phyloP scores from a whole-genome alignment of 1,140 invertebrate genomes.

The Listronotus oregonensis region DNA sequence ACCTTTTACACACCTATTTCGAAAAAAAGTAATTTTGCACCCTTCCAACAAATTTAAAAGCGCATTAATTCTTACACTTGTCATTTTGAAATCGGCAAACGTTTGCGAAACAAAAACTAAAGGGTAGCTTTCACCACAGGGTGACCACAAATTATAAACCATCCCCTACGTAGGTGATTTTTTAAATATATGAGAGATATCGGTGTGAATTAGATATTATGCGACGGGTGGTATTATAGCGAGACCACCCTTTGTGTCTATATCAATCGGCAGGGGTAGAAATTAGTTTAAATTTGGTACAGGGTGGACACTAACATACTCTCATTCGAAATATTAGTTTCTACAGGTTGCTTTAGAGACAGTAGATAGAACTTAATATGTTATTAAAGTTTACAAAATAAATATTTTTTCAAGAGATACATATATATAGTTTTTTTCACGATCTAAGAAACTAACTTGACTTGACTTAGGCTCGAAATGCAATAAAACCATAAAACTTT shows the following conservation, averaged over 20 bases:
- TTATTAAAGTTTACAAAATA: no score
- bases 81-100: conserved; percentile 13
- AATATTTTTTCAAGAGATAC: no score
- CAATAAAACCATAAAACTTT: no score
- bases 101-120: conserved; percentile 15
- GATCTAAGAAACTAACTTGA: no score
- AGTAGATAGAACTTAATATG: no score
- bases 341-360: no score
- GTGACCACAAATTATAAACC: conserved; percentile 28
- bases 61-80: conserved; percentile 24
- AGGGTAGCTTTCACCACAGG: conserved; percentile 21
- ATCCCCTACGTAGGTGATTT: conserved; percentile 18
- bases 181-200: conserved; percentile 25
- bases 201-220: conserved; percentile 22
- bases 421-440: no score
- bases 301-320: no score
- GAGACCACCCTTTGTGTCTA: conserved; percentile 28
- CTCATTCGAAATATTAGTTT: no score
- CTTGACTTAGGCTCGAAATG: no score
- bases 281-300: no score
- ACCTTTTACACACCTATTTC: not conserved
- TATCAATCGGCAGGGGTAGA: conserved; percentile 14
- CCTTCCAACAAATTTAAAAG: not conserved
- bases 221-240: conserved; percentile 23
- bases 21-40: not conserved